These are phyloP conservation scores for Melitaea athalia DNA, from an alignment of 2,888 invertebrate genomes.

Conservation along the genomic window DNA sequence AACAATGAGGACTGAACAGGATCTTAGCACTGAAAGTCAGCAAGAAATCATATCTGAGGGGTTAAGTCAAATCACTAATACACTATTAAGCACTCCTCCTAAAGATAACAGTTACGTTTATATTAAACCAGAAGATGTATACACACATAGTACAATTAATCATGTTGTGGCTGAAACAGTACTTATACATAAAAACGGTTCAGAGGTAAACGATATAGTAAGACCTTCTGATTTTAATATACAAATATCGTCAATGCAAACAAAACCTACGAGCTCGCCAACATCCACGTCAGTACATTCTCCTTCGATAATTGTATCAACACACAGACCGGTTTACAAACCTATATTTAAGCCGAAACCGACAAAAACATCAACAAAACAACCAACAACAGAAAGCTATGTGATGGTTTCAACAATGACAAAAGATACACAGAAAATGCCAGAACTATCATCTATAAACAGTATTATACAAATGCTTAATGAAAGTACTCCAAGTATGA, in stretches of 20 bases:
- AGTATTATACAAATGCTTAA: slow-evolving; percentile 86
- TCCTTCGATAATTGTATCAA: slow-evolving; percentile 63
- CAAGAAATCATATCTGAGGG: slow-evolving; percentile 82
- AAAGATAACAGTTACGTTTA: slow-evolving; percentile 68
- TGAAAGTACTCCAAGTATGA: slow-evolving; percentile 69
- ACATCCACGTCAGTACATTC: slow-evolving; percentile 56
- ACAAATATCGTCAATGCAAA: slow-evolving; percentile 76
- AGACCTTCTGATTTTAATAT: slow-evolving; percentile 79
- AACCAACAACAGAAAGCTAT: slow-evolving; percentile 76
- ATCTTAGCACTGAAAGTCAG: slow-evolving; percentile 61
- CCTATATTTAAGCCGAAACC: slow-evolving; percentile 83
- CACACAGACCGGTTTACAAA: slow-evolving; percentile 71
- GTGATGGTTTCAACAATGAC: slow-evolving; percentile 82
- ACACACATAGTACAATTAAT: slow-evolving; percentile 82
- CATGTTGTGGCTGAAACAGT: slow-evolving; percentile 85
- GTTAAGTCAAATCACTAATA: slow-evolving; percentile 80
- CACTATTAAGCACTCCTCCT: slow-evolving; percentile 70
- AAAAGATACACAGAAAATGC: slow-evolving; percentile 70
- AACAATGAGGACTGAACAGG: slow-evolving; percentile 53
- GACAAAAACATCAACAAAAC: slow-evolving; percentile 48
- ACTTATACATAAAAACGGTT: slow-evolving; percentile 81
- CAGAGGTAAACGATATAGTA: slow-evolving; percentile 77
- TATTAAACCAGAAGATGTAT: slow-evolving; percentile 60
- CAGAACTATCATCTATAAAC: slow-evolving; percentile 72
- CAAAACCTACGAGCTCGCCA: slow-evolving; percentile 68